These are phyloP conservation scores for Dromaius novaehollandiae DNA, from an alignment of 2,113 vertebrate genomes.

Conservation along the genomic window DNA sequence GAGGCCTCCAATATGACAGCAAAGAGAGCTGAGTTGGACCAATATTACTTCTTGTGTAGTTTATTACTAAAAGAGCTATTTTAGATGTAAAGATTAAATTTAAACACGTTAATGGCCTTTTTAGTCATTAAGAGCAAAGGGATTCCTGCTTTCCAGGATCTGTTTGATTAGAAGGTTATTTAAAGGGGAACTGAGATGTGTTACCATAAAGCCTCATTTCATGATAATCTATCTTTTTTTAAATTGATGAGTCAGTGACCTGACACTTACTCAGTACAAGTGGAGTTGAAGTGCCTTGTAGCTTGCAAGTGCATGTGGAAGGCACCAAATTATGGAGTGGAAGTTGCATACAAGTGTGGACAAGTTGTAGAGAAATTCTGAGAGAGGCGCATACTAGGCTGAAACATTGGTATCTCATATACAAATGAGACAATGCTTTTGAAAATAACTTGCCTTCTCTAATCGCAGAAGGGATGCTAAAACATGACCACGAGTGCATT, in stretches of 20 bases:
- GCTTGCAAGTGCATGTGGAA: neutral
- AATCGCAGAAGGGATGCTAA: neutral
- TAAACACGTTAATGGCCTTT: neutral
- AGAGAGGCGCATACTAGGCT: neutral
- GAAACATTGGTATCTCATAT: neutral
- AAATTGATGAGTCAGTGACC: neutral
- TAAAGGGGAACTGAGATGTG: neutral
- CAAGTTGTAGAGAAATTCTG: neutral
- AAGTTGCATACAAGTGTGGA: rapidly evolving
- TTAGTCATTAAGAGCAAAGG: neutral
- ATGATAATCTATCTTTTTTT: neutral
- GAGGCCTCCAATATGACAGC: neutral
- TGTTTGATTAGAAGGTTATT: neutral
- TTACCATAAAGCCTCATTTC: neutral
- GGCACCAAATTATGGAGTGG: neutral
- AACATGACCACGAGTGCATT: neutral
- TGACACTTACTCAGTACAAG: neutral
- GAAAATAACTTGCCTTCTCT: neutral
- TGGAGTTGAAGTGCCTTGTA: neutral
- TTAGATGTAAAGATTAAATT: neutral
- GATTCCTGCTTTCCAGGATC: neutral
- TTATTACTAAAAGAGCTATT: neutral
- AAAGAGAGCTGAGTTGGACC: neutral
- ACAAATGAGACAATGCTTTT: neutral
- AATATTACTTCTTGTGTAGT: neutral